A percentile compares a stretch with the other conserved stretches of the same genome.
These are phyloP conservation scores for Neodiprion lecontei DNA, from an alignment of 1,140 invertebrate genomes.

Conservation along the genomic window DNA sequence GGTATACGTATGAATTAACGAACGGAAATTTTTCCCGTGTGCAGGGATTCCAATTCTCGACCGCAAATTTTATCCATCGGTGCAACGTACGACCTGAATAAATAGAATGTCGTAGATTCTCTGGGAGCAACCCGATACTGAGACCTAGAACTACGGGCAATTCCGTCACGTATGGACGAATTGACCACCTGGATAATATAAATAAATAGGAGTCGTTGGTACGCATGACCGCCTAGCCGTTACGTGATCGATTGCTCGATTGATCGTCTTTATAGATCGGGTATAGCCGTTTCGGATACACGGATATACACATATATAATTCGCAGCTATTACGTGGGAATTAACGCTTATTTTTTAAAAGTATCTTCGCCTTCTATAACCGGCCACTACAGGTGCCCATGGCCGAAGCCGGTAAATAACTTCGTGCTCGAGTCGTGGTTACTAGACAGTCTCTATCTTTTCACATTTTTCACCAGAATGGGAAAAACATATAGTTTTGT, in stretches of 20 bases:
- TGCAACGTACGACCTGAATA: slow-evolving; percentile 5
- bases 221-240: slow-evolving; percentile 41
- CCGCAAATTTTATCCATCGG: neutral
- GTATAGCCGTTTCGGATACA: neutral
- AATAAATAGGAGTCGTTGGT: slow-evolving; percentile 53
- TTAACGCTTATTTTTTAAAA: neutral
- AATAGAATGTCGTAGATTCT: slow-evolving; percentile 3
- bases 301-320: neutral
- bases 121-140: neutral
- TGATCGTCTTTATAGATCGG: slow-evolving; percentile 23
- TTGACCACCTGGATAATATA: slow-evolving; percentile 54
- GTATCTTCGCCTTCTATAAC: no score
- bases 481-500: no score
- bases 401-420: no score
- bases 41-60: no score
- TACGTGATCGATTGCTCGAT: slow-evolving; percentile 50
- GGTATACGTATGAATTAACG: no score
- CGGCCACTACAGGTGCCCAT: no score
- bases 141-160: slow-evolving; percentile 26
- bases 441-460: no score
- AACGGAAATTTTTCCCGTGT: no score
- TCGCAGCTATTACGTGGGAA: neutral
- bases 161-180: slow-evolving; percentile 54
- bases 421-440: no score
- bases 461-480: no score